These are phyloP conservation scores for Bombus soroeensis DNA, from an alignment of 1,140 invertebrate species.

Conservation along the genomic window DNA sequence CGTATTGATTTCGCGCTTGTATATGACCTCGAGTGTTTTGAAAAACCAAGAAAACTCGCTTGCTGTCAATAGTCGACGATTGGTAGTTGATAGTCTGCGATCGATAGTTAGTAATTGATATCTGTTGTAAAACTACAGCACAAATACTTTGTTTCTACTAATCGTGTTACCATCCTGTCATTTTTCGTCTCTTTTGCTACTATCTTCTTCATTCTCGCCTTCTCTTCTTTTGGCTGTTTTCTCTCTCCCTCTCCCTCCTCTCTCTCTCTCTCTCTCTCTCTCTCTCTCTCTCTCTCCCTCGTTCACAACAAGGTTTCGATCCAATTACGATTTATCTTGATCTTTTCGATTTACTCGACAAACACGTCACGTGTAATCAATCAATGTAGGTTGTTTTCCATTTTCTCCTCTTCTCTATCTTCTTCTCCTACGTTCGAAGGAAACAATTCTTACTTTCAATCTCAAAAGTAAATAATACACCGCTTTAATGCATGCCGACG, in stretches of 20 bases:
- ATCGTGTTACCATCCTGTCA: not conserved
- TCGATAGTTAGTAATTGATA: not conserved
- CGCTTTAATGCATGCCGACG: too few relatives aligned
- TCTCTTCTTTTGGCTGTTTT: not conserved
- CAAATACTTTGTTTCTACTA: not conserved
- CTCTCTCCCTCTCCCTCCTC: not conserved
- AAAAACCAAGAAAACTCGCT: not conserved
- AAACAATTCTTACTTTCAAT: not conserved
- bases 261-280: not conserved
- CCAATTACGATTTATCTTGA: not conserved
- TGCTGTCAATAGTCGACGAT: not conserved
- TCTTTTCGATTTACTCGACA: not conserved
- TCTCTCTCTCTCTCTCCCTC: not conserved
- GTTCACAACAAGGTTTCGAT: not conserved
- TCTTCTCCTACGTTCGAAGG: not conserved
- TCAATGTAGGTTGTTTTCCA: not conserved
- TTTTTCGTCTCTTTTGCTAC: too few relatives aligned
- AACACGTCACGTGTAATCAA: not conserved
- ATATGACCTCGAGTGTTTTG: not conserved
- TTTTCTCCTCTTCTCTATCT: not conserved
- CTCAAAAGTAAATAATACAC: not conserved
- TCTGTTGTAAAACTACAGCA: not conserved
- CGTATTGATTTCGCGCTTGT: slow-evolving; percentile 45
- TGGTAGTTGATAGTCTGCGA: not conserved
- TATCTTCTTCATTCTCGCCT: not conserved